phyloP scores from a whole-genome alignment of 1,140 invertebrate genomes.

The Ceratosolen fusciceps region DNA sequence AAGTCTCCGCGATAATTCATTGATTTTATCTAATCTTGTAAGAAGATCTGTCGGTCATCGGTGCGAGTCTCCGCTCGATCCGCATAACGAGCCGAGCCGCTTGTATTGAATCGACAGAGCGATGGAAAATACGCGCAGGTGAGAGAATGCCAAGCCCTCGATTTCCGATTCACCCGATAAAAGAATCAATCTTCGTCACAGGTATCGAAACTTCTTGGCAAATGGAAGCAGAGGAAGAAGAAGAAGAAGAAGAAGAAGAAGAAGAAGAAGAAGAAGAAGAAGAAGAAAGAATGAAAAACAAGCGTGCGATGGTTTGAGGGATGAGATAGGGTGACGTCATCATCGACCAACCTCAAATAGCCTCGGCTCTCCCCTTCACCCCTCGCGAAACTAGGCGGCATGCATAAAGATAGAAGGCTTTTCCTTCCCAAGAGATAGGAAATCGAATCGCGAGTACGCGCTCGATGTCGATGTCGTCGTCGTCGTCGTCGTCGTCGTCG shows the following conservation, averaged over 20 bases:
- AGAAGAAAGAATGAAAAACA: not conserved
- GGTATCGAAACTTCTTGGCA: not conserved
- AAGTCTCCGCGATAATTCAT: not conserved
- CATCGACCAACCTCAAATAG: slow-evolving; percentile 4
- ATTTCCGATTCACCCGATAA: not conserved
- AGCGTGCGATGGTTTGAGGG: slow-evolving; percentile 28
- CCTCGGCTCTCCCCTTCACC: not conserved
- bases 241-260: too few relatives aligned
- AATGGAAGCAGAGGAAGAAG: too few relatives aligned
- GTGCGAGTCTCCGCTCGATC: not conserved
- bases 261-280: too few relatives aligned
- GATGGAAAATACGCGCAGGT: not conserved
- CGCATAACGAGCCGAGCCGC: not conserved
- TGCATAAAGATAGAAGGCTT: slow-evolving; percentile 4
- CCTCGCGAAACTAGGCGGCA: slow-evolving; percentile 4
- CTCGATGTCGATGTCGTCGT: not conserved
- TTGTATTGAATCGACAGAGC: not conserved
- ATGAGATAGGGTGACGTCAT: slow-evolving; percentile 25
- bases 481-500: too few relatives aligned
- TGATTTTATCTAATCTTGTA: not conserved
- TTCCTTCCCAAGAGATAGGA: too few relatives aligned
- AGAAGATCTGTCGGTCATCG: not conserved
- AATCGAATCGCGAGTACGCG: not conserved
- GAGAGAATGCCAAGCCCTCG: not conserved
- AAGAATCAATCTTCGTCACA: slow-evolving; percentile 7